Conservation (phyloP, 2,888 invertebrate genomes). For the Microplitis deprimator region DNA sequence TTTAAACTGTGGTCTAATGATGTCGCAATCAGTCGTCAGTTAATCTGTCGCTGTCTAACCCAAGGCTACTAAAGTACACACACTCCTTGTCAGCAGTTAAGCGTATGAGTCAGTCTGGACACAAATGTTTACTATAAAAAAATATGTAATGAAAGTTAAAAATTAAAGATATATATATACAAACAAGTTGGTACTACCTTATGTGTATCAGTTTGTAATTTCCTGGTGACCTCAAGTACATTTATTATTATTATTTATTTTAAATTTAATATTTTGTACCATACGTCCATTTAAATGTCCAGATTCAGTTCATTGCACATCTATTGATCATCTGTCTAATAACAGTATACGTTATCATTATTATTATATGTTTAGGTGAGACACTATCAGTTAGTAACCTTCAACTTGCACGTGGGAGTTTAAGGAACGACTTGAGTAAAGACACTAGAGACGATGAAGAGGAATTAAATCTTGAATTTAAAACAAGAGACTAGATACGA, state of each 20-base stretch:
- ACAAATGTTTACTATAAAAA: background rate
- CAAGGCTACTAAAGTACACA: background rate
- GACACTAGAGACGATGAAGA: slow-evolving; percentile 5
- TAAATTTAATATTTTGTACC: no score
- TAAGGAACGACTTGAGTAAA: background rate
- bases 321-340: no score
- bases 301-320: no score
- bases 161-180: no score
- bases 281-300: no score
- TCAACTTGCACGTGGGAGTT: background rate
- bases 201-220: slow-evolving; percentile 63
- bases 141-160: background rate
- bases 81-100: background rate
- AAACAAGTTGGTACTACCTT: background rate
- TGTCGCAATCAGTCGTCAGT: background rate
- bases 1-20: background rate
- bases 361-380: background rate
- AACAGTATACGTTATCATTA: slow-evolving; percentile 32
- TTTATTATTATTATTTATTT: slow-evolving; percentile 40
- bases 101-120: background rate
- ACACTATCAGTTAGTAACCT: slow-evolving; percentile 21
- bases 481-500: slow-evolving; percentile 11
- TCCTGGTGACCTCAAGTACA: slow-evolving; percentile 67
- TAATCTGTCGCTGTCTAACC: background rate
- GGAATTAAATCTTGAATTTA: background rate